These are phyloP conservation scores for Ibycter americanus DNA, from an alignment of 2,797 vertebrate genomes.

Conservation along the genomic window DNA sequence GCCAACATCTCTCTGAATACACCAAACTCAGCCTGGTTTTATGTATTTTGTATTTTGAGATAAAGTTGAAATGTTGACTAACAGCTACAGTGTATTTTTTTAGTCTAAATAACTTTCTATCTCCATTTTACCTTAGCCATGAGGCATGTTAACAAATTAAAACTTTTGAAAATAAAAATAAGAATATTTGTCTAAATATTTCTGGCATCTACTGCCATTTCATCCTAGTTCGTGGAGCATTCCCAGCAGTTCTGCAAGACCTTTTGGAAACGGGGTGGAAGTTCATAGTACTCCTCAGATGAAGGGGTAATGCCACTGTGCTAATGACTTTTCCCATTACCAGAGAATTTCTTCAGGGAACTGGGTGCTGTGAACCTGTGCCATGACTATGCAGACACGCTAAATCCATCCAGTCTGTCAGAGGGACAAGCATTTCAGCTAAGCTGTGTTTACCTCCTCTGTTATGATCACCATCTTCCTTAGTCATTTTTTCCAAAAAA, in stretches of 20 bases:
- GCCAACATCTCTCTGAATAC: background rate
- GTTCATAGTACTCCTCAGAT: background rate
- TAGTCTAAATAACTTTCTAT: background rate
- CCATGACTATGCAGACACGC: background rate
- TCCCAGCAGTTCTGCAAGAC: background rate
- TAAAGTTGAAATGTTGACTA: background rate
- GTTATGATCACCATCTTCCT: background rate
- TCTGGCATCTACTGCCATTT: background rate
- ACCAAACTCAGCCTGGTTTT: background rate
- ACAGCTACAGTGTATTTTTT: background rate
- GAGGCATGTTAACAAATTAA: background rate
- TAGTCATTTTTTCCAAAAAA: background rate
- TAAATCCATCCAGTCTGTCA: background rate
- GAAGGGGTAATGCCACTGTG: background rate
- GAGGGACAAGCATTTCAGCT: background rate
- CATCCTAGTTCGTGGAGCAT: background rate
- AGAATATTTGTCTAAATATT: background rate
- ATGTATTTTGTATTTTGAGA: background rate
- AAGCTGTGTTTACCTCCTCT: background rate
- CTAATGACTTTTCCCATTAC: background rate
- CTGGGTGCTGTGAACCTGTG: background rate
- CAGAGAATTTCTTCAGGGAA: background rate
- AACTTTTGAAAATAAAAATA: background rate
- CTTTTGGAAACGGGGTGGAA: background rate
- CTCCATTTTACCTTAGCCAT: background rate